Evolutionary conservation across 1,140 invertebrate species (phyloP).

Genomic region (Drosophila ficusphila): DNA sequence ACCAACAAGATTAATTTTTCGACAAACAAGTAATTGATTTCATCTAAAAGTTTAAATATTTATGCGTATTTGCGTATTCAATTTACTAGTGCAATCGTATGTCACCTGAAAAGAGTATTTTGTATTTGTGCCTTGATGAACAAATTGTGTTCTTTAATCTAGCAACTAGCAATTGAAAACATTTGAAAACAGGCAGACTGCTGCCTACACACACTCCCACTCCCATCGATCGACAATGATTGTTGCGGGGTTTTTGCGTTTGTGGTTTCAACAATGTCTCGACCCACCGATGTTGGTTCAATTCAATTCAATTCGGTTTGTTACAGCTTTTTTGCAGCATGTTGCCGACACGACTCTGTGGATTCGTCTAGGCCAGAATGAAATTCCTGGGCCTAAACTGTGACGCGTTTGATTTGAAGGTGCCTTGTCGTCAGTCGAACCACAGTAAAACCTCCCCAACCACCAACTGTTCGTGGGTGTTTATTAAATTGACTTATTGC

Average conservation of each 20-base stretch:
- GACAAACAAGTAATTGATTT: too few species aligned
- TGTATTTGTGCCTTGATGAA: background rate
- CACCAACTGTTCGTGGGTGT: slow-evolving; percentile 33
- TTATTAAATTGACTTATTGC: slow-evolving; percentile 74
- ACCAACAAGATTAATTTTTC: too few species aligned
- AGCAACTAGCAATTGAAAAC: slow-evolving; percentile 65
- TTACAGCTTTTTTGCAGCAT: slow-evolving; percentile 21
- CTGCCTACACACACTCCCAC: slow-evolving; percentile 45
- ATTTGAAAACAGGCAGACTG: slow-evolving; percentile 42
- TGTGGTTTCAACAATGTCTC: slow-evolving; percentile 43
- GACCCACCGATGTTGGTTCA: slow-evolving; percentile 16
- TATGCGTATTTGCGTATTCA: too few species aligned
- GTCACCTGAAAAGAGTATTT: too few species aligned
- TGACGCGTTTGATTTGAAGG: slow-evolving; percentile 62
- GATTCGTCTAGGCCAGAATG: slow-evolving; percentile 36
- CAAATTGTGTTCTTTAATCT: slow-evolving; percentile 21
- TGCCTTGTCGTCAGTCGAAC: slow-evolving; percentile 50
- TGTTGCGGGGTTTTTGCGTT: slow-evolving; percentile 36
- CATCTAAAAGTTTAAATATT: too few species aligned
- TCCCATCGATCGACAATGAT: slow-evolving; percentile 52
- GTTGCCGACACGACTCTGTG: slow-evolving; percentile 32
- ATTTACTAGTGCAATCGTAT: too few species aligned
- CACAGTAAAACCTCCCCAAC: background rate
- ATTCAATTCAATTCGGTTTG: slow-evolving; percentile 29
- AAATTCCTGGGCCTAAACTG: slow-evolving; percentile 26